A percentile compares a stretch with the other conserved stretches of the same genome.
phyloP scores from a whole-genome alignment of 2,888 invertebrate species.

The Abscondita cerata region DNA sequence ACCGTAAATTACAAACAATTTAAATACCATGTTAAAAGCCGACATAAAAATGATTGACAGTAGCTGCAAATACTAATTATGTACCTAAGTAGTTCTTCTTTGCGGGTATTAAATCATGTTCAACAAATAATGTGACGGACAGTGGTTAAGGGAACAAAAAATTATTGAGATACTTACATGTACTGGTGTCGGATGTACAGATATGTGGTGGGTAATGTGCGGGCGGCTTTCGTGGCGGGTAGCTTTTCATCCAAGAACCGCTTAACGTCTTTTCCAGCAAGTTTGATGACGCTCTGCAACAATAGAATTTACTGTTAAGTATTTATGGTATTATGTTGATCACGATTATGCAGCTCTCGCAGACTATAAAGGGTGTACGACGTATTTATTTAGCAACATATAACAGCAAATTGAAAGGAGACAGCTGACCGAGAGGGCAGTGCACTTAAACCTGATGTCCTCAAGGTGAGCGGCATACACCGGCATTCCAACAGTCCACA shows the following conservation, averaged over 20 bases:
- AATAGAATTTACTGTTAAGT: conserved; percentile 40
- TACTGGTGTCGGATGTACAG: conserved; percentile 54
- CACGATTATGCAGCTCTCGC: conserved; percentile 17
- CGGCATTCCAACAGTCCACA: conserved; percentile 40
- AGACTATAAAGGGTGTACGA: background rate
- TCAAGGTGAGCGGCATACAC: conserved; percentile 45
- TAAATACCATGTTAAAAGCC: too few relatives aligned
- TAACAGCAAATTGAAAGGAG: conserved; percentile 17
- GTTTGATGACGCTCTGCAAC: conserved; percentile 62
- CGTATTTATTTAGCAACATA: conserved; percentile 2
- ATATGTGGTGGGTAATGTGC: conserved; percentile 65
- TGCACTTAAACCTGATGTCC: conserved; percentile 43
- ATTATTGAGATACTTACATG: conserved; percentile 52
- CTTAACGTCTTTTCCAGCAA: conserved; percentile 65
- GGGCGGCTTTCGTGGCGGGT: conserved; percentile 66
- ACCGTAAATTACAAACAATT: too few relatives aligned
- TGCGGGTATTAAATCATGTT: too few relatives aligned
- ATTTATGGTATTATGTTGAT: conserved; percentile 16
- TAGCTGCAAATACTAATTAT: too few relatives aligned
- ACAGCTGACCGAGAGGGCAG: conserved; percentile 39
- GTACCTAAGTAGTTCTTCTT: too few relatives aligned
- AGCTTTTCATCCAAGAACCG: conserved; percentile 65
- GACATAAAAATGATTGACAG: too few relatives aligned
- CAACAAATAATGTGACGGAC: too few relatives aligned
- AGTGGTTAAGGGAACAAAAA: background rate